Evolutionary conservation across 2,888 invertebrate genomes (phyloP).

Genomic region (Thereva unica): DNA sequence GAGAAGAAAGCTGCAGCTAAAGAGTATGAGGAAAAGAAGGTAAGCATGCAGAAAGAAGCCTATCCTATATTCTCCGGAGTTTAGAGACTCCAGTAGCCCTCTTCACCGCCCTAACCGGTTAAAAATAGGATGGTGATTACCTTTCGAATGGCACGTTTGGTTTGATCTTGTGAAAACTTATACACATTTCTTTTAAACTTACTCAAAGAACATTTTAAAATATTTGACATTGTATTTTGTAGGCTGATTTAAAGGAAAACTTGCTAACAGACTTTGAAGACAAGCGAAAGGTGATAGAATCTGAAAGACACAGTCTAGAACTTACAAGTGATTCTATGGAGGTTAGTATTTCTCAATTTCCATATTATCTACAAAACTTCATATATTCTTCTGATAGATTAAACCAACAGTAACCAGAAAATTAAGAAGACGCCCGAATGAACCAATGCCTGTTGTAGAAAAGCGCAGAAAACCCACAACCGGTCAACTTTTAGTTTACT

Average conservation of each 20-base stretch:
- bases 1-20: slow-evolving; percentile 88
- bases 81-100: not conserved
- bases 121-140: too few relatives aligned
- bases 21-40: slow-evolving; percentile 94
- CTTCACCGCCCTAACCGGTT: not conserved
- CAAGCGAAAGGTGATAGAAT: slow-evolving; percentile 85
- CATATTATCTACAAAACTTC: slow-evolving; percentile 13
- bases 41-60: slow-evolving; percentile 49
- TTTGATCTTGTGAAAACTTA: too few relatives aligned
- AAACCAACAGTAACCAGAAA: slow-evolving; percentile 96
- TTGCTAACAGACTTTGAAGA: slow-evolving; percentile 91
- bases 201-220: not conserved
- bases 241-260: slow-evolving; percentile 80
- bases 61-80: not conserved
- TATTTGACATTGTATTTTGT: not conserved
- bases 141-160: too few relatives aligned
- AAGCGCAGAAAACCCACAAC: slow-evolving; percentile 84
- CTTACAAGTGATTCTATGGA: slow-evolving; percentile 86
- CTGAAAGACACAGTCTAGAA: slow-evolving; percentile 86
- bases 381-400: slow-evolving; percentile 60
- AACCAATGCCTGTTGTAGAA: slow-evolving; percentile 85
- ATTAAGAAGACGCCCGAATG: slow-evolving; percentile 87
- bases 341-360: slow-evolving; percentile 55
- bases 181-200: not conserved
- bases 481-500: slow-evolving; percentile 83